phyloP scores from a whole-genome alignment of 2,797 vertebrate genomes.

The Karalla daura region DNA sequence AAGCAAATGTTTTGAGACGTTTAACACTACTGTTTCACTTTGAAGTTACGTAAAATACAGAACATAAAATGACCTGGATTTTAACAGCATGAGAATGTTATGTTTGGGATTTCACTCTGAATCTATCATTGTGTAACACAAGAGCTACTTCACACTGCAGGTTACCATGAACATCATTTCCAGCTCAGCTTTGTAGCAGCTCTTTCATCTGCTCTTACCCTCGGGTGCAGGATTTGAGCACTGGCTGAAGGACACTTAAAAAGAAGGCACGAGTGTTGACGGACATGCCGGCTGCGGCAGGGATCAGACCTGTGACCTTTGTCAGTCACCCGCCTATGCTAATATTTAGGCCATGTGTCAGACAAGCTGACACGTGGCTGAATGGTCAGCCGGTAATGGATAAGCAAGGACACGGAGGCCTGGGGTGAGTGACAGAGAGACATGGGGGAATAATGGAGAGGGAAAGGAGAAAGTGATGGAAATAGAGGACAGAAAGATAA shows the following conservation, averaged over 20 bases:
- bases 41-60: too few species aligned
- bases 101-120: too few species aligned
- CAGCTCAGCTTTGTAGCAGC: not conserved
- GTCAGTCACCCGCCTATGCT: constrained; percentile 17
- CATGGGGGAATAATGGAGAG: not conserved
- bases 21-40: too few species aligned
- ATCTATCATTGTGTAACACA: too few species aligned
- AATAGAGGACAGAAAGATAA: not conserved
- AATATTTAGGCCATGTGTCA: constrained; percentile 30
- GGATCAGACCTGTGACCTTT: constrained; percentile 21
- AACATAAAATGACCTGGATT: too few species aligned
- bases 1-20: too few species aligned
- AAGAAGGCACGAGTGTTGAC: constrained; percentile 8
- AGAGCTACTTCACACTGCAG: too few species aligned
- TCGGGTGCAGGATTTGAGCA: not conserved
- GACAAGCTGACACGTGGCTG: constrained; percentile 24
- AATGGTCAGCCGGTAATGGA: constrained; percentile 20
- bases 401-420: constrained; percentile 22
- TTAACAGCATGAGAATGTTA: too few species aligned
- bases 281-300: not conserved
- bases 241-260: constrained; percentile 1
- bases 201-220: not conserved
- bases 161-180: not conserved
- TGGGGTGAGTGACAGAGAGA: constrained; percentile 9
- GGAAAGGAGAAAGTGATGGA: not conserved